Evolutionary conservation across 2,888 invertebrate genomes (phyloP).

Genomic region (Ectobius pallidus): DNA sequence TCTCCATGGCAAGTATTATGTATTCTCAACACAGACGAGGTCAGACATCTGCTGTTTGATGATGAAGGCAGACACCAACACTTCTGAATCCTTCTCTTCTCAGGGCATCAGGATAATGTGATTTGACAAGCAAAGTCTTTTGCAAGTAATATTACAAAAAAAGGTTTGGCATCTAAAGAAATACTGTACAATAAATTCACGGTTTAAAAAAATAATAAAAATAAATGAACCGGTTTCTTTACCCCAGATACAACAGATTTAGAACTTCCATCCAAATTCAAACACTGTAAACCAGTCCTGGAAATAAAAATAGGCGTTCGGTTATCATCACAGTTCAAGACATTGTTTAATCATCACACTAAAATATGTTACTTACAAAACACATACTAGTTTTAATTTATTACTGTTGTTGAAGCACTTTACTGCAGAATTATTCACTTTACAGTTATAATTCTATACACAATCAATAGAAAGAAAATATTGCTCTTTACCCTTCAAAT

Average conservation of each 20-base stretch:
- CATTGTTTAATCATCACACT: no score
- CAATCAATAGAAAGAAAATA: no score
- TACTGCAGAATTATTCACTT: no score
- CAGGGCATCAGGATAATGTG: neutral
- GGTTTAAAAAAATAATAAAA: neutral
- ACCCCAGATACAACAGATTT: slow-evolving; percentile 33
- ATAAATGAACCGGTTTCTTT: neutral
- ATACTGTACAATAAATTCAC: neutral
- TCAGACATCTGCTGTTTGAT: slow-evolving; percentile 6
- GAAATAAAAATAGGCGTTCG: slow-evolving; percentile 49
- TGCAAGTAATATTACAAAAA: no score
- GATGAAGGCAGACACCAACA: slow-evolving; percentile 9
- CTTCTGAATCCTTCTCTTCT: neutral
- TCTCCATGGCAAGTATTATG: no score
- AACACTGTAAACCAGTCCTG: slow-evolving; percentile 50
- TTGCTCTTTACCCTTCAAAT: no score
- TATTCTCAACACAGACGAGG: neutral
- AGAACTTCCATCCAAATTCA: slow-evolving; percentile 37
- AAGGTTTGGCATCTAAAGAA: no score
- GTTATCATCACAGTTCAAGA: slow-evolving; percentile 40
- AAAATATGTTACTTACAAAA: no score
- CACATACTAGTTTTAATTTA: no score
- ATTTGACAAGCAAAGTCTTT: neutral
- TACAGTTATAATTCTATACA: no score
- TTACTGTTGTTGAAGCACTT: no score